These are phyloP conservation scores for Loripinus fragilis DNA, from an alignment of 2,888 invertebrate genomes.

Conservation along the genomic window DNA sequence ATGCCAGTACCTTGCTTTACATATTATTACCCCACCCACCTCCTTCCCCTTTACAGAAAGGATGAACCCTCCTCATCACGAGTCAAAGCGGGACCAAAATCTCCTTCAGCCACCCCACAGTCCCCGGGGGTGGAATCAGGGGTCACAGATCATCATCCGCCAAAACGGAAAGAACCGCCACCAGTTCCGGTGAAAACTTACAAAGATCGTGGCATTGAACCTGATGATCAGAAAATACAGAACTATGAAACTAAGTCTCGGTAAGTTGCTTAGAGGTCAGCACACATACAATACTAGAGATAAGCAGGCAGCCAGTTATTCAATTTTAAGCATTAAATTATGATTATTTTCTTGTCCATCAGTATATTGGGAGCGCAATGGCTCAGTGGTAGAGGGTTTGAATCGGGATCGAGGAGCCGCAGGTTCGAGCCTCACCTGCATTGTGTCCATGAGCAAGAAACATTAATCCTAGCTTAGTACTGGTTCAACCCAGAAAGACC, in stretches of 20 bases:
- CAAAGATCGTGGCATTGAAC: slow-evolving; percentile 74
- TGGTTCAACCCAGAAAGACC: no score
- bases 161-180: slow-evolving; percentile 71
- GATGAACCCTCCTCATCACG: slow-evolving; percentile 30
- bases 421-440: no score
- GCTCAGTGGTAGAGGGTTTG: no score
- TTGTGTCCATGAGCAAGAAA: no score
- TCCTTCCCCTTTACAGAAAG: slow-evolving; percentile 50
- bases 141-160: slow-evolving; percentile 17
- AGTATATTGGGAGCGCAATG: no score
- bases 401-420: no score
- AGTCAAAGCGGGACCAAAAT: slow-evolving; percentile 31
- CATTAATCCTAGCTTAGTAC: no score
- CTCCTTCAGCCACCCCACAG: slow-evolving; percentile 33
- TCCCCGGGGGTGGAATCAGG: slow-evolving; percentile 34
- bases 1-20: not conserved
- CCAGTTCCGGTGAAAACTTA: slow-evolving; percentile 77
- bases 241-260: slow-evolving; percentile 78
- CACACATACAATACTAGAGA: no score
- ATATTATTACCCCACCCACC: slow-evolving; percentile 18
- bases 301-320: no score
- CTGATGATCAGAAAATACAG: slow-evolving; percentile 75
- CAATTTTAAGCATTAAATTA: no score
- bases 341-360: no score
- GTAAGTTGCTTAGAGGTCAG: slow-evolving; percentile 33